Base-by-base conservation (phyloP, 2,113 vertebrate species). In the Deroptyus accipitrinus region DNA sequence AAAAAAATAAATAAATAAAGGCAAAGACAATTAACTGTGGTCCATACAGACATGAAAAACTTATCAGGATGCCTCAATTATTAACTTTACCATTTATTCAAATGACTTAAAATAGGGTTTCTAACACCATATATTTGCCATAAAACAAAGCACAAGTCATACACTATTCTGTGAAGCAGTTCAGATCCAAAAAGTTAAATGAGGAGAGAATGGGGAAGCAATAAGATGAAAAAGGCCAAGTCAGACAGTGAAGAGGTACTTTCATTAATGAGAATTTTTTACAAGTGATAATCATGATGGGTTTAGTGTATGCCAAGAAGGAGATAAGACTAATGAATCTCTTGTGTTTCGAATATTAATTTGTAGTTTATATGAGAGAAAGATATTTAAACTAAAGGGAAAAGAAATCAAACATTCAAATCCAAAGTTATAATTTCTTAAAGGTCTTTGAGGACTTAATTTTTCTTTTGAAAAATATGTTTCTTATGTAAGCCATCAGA, bases 181-280 rank as follows among this genome's bases (percentile, higher is more conserved):
- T 77, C 28, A 61, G 17, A 76, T 44, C 5, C 11, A 10, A 59
- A 83, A 83, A 33, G 19, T 14, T 7, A 5, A 15, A 5, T 67
- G 41, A 63, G 15, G 9, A 85, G 33, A 75, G 20, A 94, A 91
- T 4, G 25, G 8, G 28, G 16, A 83, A 89, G 23, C 9, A 86
- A 52, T 3, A 80, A 27, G 2, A 70, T 14, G 3, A 62, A 70
- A 91, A 80, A 64, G 9, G 17, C 14, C 11, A 4, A 63, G 6
- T n/a, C 42, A 49, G 8, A 24, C 44, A 55, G 7, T 55, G 57
- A 92, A 88, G 79, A 95, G 12, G 39, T 84, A 80, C n/a, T 88
- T 96, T 84, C 76, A 81, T 95, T 94, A 95, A 82, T 59, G 92
- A 92, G 39, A 89, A 23, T 57, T 80, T 90, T 86, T 78, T 84